These are phyloP conservation scores for Neopelma chrysocephalum DNA, from an alignment of 2,797 vertebrate species.

Conservation along the genomic window DNA sequence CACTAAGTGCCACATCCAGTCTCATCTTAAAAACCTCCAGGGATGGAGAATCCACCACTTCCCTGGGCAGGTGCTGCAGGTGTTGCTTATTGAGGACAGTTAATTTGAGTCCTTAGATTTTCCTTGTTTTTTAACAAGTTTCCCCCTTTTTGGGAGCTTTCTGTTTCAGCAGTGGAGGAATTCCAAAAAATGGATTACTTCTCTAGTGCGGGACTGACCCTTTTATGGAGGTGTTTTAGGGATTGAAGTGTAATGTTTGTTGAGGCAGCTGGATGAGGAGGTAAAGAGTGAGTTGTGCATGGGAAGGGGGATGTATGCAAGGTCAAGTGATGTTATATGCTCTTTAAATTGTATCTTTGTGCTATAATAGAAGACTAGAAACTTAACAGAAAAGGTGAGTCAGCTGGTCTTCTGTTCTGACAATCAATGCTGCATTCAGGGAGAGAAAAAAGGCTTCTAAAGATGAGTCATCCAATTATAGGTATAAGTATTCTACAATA, in stretches of 20 bases:
- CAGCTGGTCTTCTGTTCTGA: not conserved
- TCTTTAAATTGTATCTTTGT: not conserved
- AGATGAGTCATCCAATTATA: not conserved
- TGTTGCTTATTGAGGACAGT: not conserved
- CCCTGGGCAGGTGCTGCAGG: not conserved
- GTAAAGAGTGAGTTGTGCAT: not conserved
- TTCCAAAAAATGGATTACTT: not conserved
- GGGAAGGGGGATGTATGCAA: not conserved
- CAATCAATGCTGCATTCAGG: not conserved
- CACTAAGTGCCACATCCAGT: too few relatives aligned
- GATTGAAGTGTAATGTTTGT: not conserved
- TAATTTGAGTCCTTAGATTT: not conserved
- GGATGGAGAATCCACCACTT: too few relatives aligned
- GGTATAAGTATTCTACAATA: not conserved
- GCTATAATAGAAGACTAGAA: not conserved
- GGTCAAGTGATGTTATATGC: not conserved
- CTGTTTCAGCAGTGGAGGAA: not conserved
- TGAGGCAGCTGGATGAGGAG: not conserved
- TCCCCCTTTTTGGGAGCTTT: not conserved
- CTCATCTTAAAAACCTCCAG: too few relatives aligned
- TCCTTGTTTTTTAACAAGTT: not conserved
- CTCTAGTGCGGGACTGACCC: not conserved
- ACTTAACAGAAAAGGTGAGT: not conserved
- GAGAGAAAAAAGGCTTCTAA: not conserved
- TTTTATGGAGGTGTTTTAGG: not conserved